Evolutionary conservation across 1,140 invertebrate species (phyloP).

Genomic region (Drosophila elegans): DNA sequence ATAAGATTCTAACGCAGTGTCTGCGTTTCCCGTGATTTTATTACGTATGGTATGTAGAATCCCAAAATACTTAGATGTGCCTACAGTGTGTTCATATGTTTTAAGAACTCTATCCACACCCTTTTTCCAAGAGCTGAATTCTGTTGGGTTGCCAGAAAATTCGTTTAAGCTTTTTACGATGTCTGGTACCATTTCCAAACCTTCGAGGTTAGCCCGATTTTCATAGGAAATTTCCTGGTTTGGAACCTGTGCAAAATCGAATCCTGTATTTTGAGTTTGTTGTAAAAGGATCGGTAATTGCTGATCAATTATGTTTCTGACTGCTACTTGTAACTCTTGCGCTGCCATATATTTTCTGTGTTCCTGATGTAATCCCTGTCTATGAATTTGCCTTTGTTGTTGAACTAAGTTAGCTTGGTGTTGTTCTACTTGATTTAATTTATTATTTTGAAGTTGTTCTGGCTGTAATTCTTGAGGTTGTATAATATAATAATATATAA

Average conservation of each 20-base stretch:
- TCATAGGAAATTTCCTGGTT: constrained; percentile 3
- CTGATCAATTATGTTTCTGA: neutral
- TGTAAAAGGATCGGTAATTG: neutral
- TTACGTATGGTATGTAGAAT: constrained; percentile 34
- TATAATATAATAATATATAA: no score
- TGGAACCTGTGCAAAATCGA: neutral
- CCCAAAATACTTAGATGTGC: constrained; percentile 42
- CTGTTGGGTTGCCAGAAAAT: constrained; percentile 1
- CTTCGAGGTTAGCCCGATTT: neutral
- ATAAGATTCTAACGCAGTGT: constrained; percentile 39
- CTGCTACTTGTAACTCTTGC: neutral
- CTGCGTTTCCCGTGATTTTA: constrained; percentile 30
- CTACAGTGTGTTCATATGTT: no score
- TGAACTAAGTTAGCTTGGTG: neutral
- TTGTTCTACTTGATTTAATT: no score
- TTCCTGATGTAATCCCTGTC: neutral
- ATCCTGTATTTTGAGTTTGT: neutral
- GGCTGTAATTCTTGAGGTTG: neutral
- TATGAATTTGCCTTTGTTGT: neutral
- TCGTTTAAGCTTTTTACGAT: constrained; percentile 13
- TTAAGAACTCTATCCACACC: constrained; percentile 14
- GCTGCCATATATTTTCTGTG: neutral
- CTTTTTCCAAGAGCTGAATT: constrained; percentile 6
- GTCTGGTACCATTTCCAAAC: constrained; percentile 13
- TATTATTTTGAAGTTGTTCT: neutral